phyloP scores from a whole-genome alignment of 2,797 vertebrate species.

The Chelon auratus region DNA sequence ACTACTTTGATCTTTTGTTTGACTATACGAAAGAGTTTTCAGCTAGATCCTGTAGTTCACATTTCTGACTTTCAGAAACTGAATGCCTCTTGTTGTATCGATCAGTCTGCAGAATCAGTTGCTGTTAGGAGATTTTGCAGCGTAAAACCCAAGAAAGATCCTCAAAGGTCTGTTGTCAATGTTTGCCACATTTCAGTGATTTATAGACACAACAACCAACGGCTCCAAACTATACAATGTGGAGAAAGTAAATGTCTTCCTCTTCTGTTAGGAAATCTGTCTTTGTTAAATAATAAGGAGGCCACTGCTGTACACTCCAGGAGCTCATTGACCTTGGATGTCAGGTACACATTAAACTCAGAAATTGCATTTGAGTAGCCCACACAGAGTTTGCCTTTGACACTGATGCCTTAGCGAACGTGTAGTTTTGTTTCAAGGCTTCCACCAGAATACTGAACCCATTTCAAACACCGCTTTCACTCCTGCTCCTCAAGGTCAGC shows the following conservation, averaged over 20 bases:
- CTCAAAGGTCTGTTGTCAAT: background rate
- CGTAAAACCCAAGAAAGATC: background rate
- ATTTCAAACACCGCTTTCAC: background rate
- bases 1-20: background rate
- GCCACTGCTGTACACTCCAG: background rate
- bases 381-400: background rate
- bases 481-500: background rate
- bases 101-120: slow-evolving; percentile 8
- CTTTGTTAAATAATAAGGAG: slow-evolving; percentile 15
- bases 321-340: slow-evolving; percentile 15
- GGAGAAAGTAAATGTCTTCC: background rate
- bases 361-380: slow-evolving; percentile 8
- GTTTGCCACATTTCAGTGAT: slow-evolving; percentile 6
- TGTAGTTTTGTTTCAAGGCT: too few species aligned
- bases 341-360: background rate
- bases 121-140: slow-evolving; percentile 9
- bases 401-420: background rate
- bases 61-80: background rate
- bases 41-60: background rate
- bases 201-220: slow-evolving; percentile 7
- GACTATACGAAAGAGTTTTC: background rate
- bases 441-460: too few species aligned
- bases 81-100: slow-evolving; percentile 6
- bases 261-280: slow-evolving; percentile 17
- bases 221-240: background rate